Base-by-base conservation (phyloP, 2,888 invertebrate species). In the Minunthozetes semirufus region DNA sequence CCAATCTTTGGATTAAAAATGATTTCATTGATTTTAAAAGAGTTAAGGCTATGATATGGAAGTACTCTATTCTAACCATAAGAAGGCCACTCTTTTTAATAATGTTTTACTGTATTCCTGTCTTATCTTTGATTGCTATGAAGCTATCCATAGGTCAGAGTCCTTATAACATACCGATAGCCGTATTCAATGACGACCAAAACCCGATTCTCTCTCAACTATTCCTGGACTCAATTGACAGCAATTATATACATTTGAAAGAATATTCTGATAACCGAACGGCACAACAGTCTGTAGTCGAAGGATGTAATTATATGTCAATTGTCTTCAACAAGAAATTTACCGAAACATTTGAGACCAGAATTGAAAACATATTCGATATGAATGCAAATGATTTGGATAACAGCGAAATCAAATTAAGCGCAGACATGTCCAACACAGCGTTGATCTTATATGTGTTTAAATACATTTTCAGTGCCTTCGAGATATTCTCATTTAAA, bases 381-480 rank as follows among this genome's bases (percentile, higher is more conserved):
- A 88, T 92, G 0, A 92, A 93, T 81, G 89, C 91, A 76, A 93
- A 93, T 79, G 92, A 92, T 0, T 87, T 93, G 75, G 89, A 91
- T 78, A 90, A 91, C 78, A 93, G 93, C 66, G 92, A 93, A 82
- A 88, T 94, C 76, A 87, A 91, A 81, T 92, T 93, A 74, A 92
- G 92, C 90, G 87, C 93, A 76, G 94, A 94, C 83, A 91, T 94
- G 90, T 92, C 93, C 0, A 79, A 94, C 92, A 94, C 82, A 86
- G 87, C 82, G 68, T 29, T 46, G 8, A 19, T 13, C 1, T 2
- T n/a, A 0, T 38, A 25, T 29, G 85, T 95, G 68, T 91, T 92
- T 83, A 84, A 92, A 76, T 91, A 92, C 81, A 89, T 92, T 0
- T 95, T 94, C 84, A 87, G 93, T 81, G 89, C 89, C 82, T 95